Conservation (phyloP, 2,888 invertebrate species). For the Scotopteryx bipunctaria region DNA sequence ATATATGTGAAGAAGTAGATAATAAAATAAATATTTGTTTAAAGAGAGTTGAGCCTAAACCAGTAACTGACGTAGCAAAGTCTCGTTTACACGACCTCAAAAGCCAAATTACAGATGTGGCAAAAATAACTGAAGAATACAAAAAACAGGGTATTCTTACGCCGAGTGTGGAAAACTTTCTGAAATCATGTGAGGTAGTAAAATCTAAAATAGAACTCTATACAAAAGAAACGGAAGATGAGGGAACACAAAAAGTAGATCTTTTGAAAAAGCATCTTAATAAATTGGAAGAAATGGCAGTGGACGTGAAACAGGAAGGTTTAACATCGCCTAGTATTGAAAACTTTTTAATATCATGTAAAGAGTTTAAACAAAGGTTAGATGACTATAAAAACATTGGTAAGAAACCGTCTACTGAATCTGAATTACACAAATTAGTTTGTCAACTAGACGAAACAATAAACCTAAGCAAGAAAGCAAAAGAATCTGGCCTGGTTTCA, state of each 20-base stretch:
- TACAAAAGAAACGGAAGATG: constrained; percentile 16
- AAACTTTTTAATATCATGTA: constrained; percentile 44
- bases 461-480: constrained; percentile 42
- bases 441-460: constrained; percentile 45
- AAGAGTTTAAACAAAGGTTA: constrained; percentile 45
- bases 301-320: constrained; percentile 33
- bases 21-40: constrained; percentile 34
- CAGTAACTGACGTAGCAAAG: constrained; percentile 15
- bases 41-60: constrained; percentile 14
- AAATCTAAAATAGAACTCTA: constrained; percentile 43
- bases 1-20: constrained; percentile 38
- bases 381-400: constrained; percentile 29
- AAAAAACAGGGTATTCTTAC: constrained; percentile 40
- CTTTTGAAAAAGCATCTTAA: constrained; percentile 38
- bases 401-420: constrained; percentile 14
- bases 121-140: constrained; percentile 42
- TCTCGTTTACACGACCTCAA: constrained; percentile 37
- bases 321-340: constrained; percentile 38
- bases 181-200: constrained; percentile 42
- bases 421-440: constrained; percentile 32
- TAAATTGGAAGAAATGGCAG: constrained; percentile 40
- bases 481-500: constrained; percentile 42
- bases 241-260: constrained; percentile 19
- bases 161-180: constrained; percentile 42
- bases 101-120: constrained; percentile 43